Evolutionary conservation across 2,888 invertebrate species (phyloP).

Genomic region (Eurytoma californica): DNA sequence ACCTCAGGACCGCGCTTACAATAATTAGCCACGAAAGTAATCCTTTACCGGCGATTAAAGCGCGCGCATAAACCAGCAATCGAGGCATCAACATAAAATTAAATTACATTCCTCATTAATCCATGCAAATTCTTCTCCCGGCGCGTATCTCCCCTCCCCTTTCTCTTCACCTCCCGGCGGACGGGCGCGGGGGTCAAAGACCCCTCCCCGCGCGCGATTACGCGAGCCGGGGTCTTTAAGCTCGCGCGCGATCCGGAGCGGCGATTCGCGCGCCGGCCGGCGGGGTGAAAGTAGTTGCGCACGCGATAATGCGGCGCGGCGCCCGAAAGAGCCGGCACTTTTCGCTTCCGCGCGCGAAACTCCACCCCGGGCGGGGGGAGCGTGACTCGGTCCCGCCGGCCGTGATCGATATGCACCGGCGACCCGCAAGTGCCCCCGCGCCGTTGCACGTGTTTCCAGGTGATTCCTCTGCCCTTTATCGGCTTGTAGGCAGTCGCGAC

Average conservation of each 20-base stretch:
- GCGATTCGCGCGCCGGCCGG: slow-evolving; percentile 25
- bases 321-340: slow-evolving; percentile 20
- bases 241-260: slow-evolving; percentile 30
- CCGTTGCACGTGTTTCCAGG: slow-evolving; percentile 16
- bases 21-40: slow-evolving; percentile 55
- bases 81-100: slow-evolving; percentile 56
- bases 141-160: neutral
- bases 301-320: slow-evolving; percentile 33
- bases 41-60: slow-evolving; percentile 53
- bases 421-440: neutral
- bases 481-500: neutral
- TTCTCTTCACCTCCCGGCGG: neutral
- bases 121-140: slow-evolving; percentile 43
- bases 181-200: slow-evolving; percentile 33
- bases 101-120: slow-evolving; percentile 55
- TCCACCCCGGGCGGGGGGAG: neutral
- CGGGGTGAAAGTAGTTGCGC: slow-evolving; percentile 20
- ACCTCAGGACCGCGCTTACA: slow-evolving; percentile 36
- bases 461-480: slow-evolving; percentile 14
- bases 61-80: slow-evolving; percentile 43
- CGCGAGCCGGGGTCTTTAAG: slow-evolving; percentile 33
- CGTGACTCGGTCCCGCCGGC: slow-evolving; percentile 21
- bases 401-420: slow-evolving; percentile 38
- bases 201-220: slow-evolving; percentile 35
- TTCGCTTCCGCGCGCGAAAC: slow-evolving; percentile 26